These are phyloP conservation scores for Cephalotes varians DNA, from an alignment of 2,888 invertebrate genomes.

Conservation along the genomic window DNA sequence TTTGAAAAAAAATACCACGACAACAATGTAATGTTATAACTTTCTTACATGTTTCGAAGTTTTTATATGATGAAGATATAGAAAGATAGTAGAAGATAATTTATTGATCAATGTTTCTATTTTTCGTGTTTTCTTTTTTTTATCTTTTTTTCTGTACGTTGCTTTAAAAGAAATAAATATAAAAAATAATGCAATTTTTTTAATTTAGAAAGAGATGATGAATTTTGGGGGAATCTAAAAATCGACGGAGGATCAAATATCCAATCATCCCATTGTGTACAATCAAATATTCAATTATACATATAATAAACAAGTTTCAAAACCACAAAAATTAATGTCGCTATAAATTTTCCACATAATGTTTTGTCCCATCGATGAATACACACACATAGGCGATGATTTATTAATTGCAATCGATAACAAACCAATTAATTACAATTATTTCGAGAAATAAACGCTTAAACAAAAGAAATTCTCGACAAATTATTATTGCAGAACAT, in stretches of 20 bases:
- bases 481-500: background rate
- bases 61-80: background rate
- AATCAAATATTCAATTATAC: background rate
- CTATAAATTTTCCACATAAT: background rate
- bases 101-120: background rate
- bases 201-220: background rate
- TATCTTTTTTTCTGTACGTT: background rate
- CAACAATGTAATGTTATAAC: background rate
- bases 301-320: background rate
- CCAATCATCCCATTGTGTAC: no score
- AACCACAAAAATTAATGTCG: background rate
- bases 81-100: background rate
- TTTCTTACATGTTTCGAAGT: background rate
- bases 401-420: background rate
- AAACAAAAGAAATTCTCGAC: background rate
- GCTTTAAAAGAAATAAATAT: background rate
- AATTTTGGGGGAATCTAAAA: background rate
- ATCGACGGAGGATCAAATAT: background rate
- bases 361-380: background rate
- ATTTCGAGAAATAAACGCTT: slow-evolving; percentile 8
- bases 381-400: background rate
- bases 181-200: background rate
- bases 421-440: background rate
- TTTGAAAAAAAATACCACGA: background rate
- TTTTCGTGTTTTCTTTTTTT: background rate